Conservation (phyloP, 2,113 vertebrate genomes). For the Cheirogaleus medius region DNA sequence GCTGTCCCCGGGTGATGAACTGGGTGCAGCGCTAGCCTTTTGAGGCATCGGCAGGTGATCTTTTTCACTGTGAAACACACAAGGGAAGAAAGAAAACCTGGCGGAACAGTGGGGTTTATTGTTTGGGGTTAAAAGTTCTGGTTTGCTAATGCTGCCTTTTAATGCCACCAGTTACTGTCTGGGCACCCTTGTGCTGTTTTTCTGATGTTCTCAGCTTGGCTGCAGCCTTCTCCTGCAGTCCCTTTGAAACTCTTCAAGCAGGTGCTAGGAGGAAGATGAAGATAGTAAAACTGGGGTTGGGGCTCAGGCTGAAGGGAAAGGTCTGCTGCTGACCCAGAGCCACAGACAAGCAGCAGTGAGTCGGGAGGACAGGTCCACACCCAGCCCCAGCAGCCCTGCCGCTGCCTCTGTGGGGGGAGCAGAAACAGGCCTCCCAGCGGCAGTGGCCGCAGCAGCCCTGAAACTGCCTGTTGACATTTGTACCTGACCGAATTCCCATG, state of each 20-base stretch:
- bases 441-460: background rate
- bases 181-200: background rate
- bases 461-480: slow-evolving; percentile 68
- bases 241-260: slow-evolving; percentile 37
- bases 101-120: background rate
- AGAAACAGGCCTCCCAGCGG: background rate
- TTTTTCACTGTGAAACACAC: background rate
- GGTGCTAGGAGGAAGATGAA: slow-evolving; percentile 4
- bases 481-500: background rate
- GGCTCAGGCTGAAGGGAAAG: background rate
- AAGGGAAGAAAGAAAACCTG: background rate
- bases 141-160: background rate
- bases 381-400: background rate
- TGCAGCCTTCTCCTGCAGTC: slow-evolving; percentile 15
- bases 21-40: background rate
- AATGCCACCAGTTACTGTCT: background rate
- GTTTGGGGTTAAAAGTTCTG: background rate
- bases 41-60: background rate
- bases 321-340: background rate
- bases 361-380: background rate
- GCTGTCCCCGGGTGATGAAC: background rate
- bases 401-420: slow-evolving; percentile 5
- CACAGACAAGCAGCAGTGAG: background rate
- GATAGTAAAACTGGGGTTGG: background rate
- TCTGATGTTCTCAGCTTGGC: background rate